A percentile compares a stretch with the other conserved stretches of the same genome.
phyloP scores from a whole-genome alignment of 1,140 invertebrate genomes.

The Wiebesia pumilae region DNA sequence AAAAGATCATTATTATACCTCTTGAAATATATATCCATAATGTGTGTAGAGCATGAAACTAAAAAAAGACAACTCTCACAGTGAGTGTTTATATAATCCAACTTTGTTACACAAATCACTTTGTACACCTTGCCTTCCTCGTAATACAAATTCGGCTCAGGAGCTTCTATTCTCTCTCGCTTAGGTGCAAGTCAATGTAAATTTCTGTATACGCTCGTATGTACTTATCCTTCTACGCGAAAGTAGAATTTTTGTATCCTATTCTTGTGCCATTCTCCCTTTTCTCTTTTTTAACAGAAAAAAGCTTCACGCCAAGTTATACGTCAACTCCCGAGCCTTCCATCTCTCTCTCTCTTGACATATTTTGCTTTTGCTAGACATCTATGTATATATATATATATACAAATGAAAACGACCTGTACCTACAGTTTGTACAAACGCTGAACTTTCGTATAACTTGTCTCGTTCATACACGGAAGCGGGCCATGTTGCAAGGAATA shows the following conservation, averaged over 20 bases:
- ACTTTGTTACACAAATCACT: not conserved
- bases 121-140: not conserved
- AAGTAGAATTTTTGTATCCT: no score
- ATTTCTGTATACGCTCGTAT: not conserved
- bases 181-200: not conserved
- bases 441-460: conserved; percentile 61
- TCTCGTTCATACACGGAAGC: not conserved
- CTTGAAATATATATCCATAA: no score
- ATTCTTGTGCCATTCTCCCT: not conserved
- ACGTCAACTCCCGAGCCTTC: not conserved
- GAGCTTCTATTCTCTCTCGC: not conserved
- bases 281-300: not conserved
- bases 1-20: no score
- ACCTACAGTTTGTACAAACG: conserved; percentile 66
- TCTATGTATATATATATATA: not conserved
- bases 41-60: not conserved
- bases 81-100: not conserved
- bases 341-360: no score
- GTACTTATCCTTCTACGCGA: not conserved
- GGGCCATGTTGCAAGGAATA: not conserved
- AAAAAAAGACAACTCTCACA: not conserved
- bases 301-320: not conserved
- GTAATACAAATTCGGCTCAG: not conserved
- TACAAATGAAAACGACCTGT: conserved; percentile 41
- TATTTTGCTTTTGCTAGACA: no score